A percentile compares a stretch with the other conserved stretches of the same genome.
These are phyloP conservation scores for Chlorops oryzae DNA, from an alignment of 1,140 invertebrate species.

Conservation along the genomic window DNA sequence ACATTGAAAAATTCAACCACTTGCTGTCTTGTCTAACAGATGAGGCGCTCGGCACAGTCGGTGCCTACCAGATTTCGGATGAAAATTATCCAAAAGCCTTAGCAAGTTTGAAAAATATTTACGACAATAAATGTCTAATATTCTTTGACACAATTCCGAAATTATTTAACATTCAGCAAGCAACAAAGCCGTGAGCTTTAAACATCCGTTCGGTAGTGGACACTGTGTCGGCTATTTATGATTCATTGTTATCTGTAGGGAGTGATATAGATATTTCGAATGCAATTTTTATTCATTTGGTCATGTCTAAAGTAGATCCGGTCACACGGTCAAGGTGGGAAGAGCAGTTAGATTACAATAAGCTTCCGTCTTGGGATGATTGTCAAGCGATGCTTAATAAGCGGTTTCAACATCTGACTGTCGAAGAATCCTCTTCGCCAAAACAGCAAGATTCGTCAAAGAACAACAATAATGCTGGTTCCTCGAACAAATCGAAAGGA, in stretches of 20 bases:
- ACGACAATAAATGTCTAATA: conserved; percentile 12
- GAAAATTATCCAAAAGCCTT: conserved; percentile 11
- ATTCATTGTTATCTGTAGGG: conserved; percentile 12
- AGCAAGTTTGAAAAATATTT: conserved; percentile 12
- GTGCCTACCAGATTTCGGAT: conserved; percentile 6
- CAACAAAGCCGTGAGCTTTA: not conserved
- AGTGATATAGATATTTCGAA: conserved; percentile 5
- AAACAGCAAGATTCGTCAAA: conserved; percentile 1
- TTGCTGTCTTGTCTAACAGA: conserved; percentile 3
- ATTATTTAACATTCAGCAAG: conserved; percentile 1
- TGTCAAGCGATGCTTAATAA: conserved; percentile 7
- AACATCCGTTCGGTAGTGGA: conserved; percentile 5
- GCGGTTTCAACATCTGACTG: conserved; percentile 11
- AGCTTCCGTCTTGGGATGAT: conserved; percentile 8
- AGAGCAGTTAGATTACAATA: conserved; percentile 9
- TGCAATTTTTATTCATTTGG: conserved; percentile 8
- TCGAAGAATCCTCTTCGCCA: conserved; percentile 5
- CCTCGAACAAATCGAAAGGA: too few species aligned
- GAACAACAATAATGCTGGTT: too few species aligned
- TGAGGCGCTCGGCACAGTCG: not conserved
- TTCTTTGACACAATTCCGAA: conserved; percentile 3
- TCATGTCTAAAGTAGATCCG: conserved; percentile 14
- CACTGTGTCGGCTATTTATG: conserved; percentile 9
- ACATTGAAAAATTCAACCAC: conserved; percentile 13
- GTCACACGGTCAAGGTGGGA: conserved; percentile 10